Percentiles rank a stretch among this genome's conserved stretches.
Evolutionary conservation across 2,113 vertebrate genomes (phyloP).

Genomic region (Anhinga anhinga): DNA sequence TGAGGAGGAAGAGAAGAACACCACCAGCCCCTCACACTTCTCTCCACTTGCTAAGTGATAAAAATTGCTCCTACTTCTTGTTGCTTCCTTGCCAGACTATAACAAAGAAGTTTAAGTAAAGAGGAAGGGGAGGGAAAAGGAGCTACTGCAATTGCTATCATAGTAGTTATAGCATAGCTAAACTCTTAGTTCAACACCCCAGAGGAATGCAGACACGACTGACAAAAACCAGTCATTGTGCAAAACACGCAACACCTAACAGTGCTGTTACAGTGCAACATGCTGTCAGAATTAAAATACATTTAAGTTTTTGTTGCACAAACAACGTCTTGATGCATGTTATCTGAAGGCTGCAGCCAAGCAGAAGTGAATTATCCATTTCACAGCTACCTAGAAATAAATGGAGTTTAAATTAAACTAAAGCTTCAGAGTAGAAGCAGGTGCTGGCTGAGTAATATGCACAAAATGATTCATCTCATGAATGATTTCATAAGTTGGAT

Average conservation of each 20-base stretch:
- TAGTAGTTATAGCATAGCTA: neutral
- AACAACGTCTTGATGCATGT: neutral
- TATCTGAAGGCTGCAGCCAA: neutral
- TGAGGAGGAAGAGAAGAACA: neutral
- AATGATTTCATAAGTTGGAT: neutral
- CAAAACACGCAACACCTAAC: neutral
- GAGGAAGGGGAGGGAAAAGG: neutral
- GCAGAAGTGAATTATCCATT: neutral
- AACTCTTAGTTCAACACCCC: neutral
- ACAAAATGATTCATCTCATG: neutral
- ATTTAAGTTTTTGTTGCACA: neutral
- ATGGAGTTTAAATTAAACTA: neutral
- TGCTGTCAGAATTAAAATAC: neutral
- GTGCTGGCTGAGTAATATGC: neutral
- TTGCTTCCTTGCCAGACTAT: neutral
- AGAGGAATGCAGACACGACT: neutral
- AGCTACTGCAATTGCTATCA: neutral
- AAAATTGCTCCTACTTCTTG: neutral
- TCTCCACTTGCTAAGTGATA: neutral
- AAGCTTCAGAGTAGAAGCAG: neutral
- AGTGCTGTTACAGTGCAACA: accelerated
- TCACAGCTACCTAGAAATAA: neutral
- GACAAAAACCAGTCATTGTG: neutral
- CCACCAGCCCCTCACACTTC: neutral
- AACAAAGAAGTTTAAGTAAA: neutral